A percentile compares a stretch with the other conserved stretches of the same genome.
These are phyloP conservation scores for Galerucella pusilla DNA, from an alignment of 2,888 invertebrate species.

Conservation along the genomic window DNA sequence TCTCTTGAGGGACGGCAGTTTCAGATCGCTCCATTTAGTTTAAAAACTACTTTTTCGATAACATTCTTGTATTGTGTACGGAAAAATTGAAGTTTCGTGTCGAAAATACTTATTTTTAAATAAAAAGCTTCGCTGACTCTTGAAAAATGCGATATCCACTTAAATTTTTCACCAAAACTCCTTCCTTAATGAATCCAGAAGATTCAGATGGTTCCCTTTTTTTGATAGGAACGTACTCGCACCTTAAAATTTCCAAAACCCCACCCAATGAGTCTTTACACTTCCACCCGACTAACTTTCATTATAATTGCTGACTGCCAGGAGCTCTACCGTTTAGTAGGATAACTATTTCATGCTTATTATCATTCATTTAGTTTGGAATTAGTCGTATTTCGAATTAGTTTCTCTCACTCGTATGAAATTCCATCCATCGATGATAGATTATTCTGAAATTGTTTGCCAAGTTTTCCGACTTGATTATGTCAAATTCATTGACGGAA, in stretches of 20 bases:
- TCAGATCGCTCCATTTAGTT: neutral
- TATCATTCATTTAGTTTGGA: constrained; percentile 35
- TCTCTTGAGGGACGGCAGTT: neutral
- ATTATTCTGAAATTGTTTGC: constrained; percentile 36
- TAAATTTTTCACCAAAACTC: no score
- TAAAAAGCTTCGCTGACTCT: no score
- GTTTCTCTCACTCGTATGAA: constrained; percentile 16
- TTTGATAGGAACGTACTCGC: no score
- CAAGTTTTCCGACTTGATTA: constrained; percentile 31
- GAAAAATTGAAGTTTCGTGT: constrained; percentile 7
- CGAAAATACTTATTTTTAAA: neutral
- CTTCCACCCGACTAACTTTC: no score
- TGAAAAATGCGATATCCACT: no score
- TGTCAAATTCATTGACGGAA: constrained; percentile 32
- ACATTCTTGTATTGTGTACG: neutral
- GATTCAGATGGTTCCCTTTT: no score
- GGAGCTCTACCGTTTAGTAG: no score
- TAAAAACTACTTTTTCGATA: neutral
- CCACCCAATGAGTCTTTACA: no score
- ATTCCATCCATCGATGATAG: constrained; percentile 25
- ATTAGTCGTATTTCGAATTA: constrained; percentile 31
- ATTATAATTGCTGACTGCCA: no score
- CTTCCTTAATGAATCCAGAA: no score
- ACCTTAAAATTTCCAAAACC: no score
- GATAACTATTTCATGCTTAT: neutral